Percentiles rank a stretch among this genome's conserved stretches.
Conservation (phyloP, 2,113 vertebrate genomes). For the Cepphus grylle region DNA sequence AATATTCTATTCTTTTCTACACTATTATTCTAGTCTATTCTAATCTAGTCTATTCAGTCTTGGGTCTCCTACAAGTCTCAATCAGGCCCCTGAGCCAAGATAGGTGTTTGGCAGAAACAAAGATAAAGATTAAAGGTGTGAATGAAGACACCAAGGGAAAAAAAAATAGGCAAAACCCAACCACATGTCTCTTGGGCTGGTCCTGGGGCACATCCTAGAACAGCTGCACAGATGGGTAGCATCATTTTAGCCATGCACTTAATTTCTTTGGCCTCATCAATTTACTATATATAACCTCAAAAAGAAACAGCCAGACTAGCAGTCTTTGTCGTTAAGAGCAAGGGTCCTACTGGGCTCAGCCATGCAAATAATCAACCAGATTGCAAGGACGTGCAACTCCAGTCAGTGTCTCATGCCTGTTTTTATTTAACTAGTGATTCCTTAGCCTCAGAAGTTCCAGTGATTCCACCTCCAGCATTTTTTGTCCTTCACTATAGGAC, state of each 20-base stretch:
- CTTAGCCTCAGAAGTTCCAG: not conserved
- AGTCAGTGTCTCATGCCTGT: not conserved
- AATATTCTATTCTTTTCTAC: not conserved
- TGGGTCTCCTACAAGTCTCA: not conserved
- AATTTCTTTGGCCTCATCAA: not conserved
- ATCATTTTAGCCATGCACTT: not conserved
- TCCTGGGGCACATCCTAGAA: not conserved
- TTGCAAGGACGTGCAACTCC: not conserved
- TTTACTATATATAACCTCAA: not conserved
- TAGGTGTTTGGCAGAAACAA: not conserved
- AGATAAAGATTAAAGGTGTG: not conserved
- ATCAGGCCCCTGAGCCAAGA: not conserved
- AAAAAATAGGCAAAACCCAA: not conserved
- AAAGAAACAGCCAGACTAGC: not conserved
- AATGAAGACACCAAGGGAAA: not conserved
- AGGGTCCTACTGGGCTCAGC: not conserved
- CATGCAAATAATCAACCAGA: not conserved
- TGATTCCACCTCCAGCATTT: not conserved
- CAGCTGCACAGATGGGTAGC: not conserved
- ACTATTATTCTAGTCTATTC: not conserved
- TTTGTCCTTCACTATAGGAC: not conserved
- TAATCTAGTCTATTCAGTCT: not conserved
- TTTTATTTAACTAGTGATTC: not conserved
- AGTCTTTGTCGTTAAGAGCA: not conserved
- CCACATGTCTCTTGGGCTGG: not conserved